Evolutionary conservation across 2,888 invertebrate species (phyloP), one percentile per base, ranked within the genome.

Genomic region (Luffia ferchaultella): DNA sequence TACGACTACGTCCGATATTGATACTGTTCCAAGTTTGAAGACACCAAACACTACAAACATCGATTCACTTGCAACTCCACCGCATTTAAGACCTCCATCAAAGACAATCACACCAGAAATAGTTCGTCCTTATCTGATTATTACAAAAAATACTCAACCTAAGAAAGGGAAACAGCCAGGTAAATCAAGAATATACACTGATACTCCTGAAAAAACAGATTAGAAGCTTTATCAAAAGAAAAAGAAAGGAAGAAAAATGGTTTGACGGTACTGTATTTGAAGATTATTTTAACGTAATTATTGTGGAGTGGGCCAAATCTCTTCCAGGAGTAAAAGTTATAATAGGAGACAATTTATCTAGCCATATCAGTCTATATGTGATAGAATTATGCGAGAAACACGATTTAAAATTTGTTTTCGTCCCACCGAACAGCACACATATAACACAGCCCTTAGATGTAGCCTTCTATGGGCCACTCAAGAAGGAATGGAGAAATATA

Each of bases 391-490:
- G 49, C 16, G 44, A 44, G 15, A 5, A 44, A 17, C 20, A 49
- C 30, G 5, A 49, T 17, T 44, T 49, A 16, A 2, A 16, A 2
- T 49, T 49, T 40, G 53, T 56, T 2, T 58, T 57, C 18, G 20
- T 60, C 3, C 57, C 60, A 17, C 49, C 57, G 9, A 57, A 50
- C 1, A 55, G 58, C 1, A 58, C 57, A 1, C 60, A 60, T n/a
- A n/a, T n/a, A n/a, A n/a, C n/a, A n/a, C n/a, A n/a, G n/a, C n/a
- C n/a, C n/a, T n/a, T n/a, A n/a, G 58, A 56, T 17, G 55, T 58
- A 0, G 55, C 55, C 2, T 58, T 52, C 47, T 59, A 57, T 48
- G 57, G 51, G 2, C 60, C 56, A 15, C 48, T 57, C 18, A 60
- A 59, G 48, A 54, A 45, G 53, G 45, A 42, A 45, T 59, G 55